Conservation (phyloP, 2,888 invertebrate species). For the Agrotis ipsilon region DNA sequence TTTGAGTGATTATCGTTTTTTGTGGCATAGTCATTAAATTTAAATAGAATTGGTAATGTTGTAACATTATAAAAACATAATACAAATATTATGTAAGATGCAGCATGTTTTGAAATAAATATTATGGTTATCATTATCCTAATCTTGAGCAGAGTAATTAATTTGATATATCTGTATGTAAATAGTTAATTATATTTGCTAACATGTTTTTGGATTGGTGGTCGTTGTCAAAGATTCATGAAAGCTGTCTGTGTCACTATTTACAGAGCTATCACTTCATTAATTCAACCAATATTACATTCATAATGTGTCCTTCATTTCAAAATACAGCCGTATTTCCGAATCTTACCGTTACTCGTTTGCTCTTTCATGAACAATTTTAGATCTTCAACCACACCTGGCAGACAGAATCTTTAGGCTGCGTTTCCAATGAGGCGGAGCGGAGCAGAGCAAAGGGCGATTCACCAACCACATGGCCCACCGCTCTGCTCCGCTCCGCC, state of each 20-base stretch:
- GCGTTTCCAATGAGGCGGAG: no score
- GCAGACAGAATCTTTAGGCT: no score
- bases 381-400: no score
- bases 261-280: neutral
- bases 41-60: slow-evolving; percentile 12
- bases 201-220: neutral
- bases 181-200: neutral
- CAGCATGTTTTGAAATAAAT: slow-evolving; percentile 3
- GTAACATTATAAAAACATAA: neutral
- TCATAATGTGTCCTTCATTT: no score
- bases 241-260: neutral
- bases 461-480: no score
- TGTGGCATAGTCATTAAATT: slow-evolving; percentile 6
- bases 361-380: no score
- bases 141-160: slow-evolving; percentile 2
- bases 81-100: slow-evolving; percentile 5
- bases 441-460: no score
- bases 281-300: neutral
- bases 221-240: neutral
- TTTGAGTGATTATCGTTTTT: slow-evolving; percentile 34
- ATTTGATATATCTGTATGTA: neutral
- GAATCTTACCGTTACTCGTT: no score
- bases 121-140: neutral
- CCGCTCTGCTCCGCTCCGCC: no score
- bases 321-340: no score